Conservation (phyloP, 2,888 invertebrate genomes). For the Caenorhabditis sp. region DNA sequence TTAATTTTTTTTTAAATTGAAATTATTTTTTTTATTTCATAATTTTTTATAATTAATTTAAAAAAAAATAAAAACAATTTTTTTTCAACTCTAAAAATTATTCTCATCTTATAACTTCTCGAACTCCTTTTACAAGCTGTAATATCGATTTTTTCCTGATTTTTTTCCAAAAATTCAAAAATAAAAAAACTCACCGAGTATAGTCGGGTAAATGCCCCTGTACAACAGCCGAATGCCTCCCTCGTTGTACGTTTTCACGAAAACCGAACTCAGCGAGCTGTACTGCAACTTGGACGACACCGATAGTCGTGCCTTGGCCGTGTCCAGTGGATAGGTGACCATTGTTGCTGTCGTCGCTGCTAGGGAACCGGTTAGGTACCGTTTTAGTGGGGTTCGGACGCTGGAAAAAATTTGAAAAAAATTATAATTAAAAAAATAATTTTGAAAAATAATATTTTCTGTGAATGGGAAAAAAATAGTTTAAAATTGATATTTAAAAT, state of each 20-base stretch:
- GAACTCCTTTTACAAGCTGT: too few species aligned
- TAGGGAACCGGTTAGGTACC: conserved; percentile 93
- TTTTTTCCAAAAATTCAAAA: too few species aligned
- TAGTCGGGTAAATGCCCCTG: conserved; percentile 75
- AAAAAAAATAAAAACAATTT: conserved; percentile 2
- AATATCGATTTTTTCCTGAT: too few species aligned
- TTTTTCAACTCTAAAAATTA: conserved; percentile 5
- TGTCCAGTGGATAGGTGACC: conserved; percentile 95
- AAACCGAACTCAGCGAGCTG: conserved; percentile 69
- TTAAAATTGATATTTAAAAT: too few species aligned
- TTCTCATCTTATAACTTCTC: background rate
- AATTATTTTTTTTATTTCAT: too few species aligned
- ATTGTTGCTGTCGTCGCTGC: conserved; percentile 97
- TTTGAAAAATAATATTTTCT: too few species aligned
- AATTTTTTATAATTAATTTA: too few species aligned
- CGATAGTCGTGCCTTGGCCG: conserved; percentile 88
- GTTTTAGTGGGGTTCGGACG: conserved; percentile 84
- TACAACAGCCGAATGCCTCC: conserved; percentile 77
- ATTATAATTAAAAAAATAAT: too few species aligned
- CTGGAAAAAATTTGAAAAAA: conserved; percentile 67
- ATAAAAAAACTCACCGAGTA: conserved; percentile 62
- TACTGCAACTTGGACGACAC: conserved; percentile 68
- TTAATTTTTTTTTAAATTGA: background rate
- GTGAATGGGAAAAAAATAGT: too few species aligned
- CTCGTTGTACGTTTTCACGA: conserved; percentile 77